These are phyloP conservation scores for cattle (Bos taurus) DNA, from an alignment of 2,113 vertebrate species.

Conservation along the genomic window ARS-UCD2.0 NC_037346.1:61141001-61141500, in stretches of 20 bases:
- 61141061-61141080: background rate
- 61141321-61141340: background rate
- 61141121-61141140: background rate
- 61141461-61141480: background rate
- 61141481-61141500: background rate
- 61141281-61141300: background rate
- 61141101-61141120: fast-evolving
- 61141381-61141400: background rate
- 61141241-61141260: background rate
- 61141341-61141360: too few species aligned
- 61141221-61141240: background rate
- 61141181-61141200: background rate
- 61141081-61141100: too few species aligned
- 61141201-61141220: background rate
- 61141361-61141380: background rate
- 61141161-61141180: background rate
- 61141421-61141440: background rate
- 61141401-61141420: background rate
- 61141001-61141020: fast-evolving
- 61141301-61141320: too few species aligned
- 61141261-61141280: background rate
- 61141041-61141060: fast-evolving
- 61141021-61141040: fast-evolving
- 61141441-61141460: background rate
- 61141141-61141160: background rate